phyloP scores from a whole-genome alignment of 2,113 vertebrate species.

The Limanda limanda region DNA sequence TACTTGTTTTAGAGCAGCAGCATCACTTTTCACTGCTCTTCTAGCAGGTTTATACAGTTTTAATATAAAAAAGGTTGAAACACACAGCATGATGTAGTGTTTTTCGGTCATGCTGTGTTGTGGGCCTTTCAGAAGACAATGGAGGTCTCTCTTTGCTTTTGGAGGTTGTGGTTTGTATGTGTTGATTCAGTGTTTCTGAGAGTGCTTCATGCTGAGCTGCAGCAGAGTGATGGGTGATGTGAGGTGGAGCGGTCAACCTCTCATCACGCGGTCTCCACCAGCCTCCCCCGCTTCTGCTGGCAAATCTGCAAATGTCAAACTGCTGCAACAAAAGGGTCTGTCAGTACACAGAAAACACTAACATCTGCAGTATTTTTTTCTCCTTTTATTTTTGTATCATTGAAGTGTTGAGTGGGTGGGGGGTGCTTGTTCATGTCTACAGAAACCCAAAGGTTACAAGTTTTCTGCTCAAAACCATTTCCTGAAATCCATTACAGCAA shows the following conservation, averaged over 20 bases:
- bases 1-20: background rate
- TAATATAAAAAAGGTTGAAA: slow-evolving; percentile 21
- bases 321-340: background rate
- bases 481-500: background rate
- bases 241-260: slow-evolving; percentile 13
- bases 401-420: background rate
- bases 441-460: background rate
- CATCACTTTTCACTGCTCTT: background rate
- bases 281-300: slow-evolving; percentile 15
- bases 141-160: slow-evolving; percentile 23
- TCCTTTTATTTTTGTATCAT: background rate
- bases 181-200: slow-evolving; percentile 14
- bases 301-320: slow-evolving; percentile 37
- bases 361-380: background rate
- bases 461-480: background rate
- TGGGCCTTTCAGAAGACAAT: slow-evolving; percentile 14
- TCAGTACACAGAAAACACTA: background rate
- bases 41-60: background rate
- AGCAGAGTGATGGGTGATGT: background rate
- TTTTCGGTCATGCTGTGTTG: slow-evolving; percentile 3
- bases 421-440: background rate
- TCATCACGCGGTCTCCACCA: slow-evolving; percentile 34
- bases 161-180: slow-evolving; percentile 15
- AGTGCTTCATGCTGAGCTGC: slow-evolving; percentile 12
- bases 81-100: slow-evolving; percentile 11